These are phyloP conservation scores for Platypus cylindrus DNA, from an alignment of 2,888 invertebrate species.

Conservation along the genomic window DNA sequence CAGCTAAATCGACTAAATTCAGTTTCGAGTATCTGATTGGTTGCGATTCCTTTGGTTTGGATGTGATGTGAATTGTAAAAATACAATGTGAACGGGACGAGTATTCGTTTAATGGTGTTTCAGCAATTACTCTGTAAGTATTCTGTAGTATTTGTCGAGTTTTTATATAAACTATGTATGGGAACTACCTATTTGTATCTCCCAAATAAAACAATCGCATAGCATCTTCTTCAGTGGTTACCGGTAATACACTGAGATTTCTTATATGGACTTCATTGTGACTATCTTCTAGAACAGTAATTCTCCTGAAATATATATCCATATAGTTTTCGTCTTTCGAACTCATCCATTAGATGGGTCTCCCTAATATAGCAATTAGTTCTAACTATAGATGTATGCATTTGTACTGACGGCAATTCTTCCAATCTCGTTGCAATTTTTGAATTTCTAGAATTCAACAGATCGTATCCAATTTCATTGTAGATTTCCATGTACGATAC, in stretches of 20 bases:
- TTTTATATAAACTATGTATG: slow-evolving; percentile 1
- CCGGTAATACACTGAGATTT: slow-evolving; percentile 37
- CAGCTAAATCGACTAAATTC: slow-evolving; percentile 42
- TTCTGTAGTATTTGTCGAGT: not conserved
- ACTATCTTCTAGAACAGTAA: slow-evolving; percentile 37
- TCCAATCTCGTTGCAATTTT: slow-evolving; percentile 29
- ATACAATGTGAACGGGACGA: slow-evolving; percentile 44
- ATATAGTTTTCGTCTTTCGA: too few species aligned
- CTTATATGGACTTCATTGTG: slow-evolving; percentile 36
- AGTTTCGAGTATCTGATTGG: slow-evolving; percentile 33
- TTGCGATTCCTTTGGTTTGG: slow-evolving; percentile 29
- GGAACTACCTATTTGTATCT: slow-evolving; percentile 37
- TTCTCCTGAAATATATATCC: slow-evolving; percentile 33
- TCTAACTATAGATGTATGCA: too few species aligned
- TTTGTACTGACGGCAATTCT: slow-evolving; percentile 37
- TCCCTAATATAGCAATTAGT: too few species aligned
- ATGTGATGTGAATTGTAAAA: slow-evolving; percentile 39
- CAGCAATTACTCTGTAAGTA: slow-evolving; percentile 35
- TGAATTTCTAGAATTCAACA: slow-evolving; percentile 34
- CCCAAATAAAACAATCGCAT: slow-evolving; percentile 38
- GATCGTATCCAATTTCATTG: slow-evolving; percentile 42
- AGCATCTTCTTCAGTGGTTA: slow-evolving; percentile 39
- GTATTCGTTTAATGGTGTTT: slow-evolving; percentile 42
- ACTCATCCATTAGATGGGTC: too few species aligned
- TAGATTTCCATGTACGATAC: slow-evolving; percentile 44